These are phyloP conservation scores for Panurus biarmicus DNA, from an alignment of 2,113 vertebrate genomes.

Conservation along the genomic window DNA sequence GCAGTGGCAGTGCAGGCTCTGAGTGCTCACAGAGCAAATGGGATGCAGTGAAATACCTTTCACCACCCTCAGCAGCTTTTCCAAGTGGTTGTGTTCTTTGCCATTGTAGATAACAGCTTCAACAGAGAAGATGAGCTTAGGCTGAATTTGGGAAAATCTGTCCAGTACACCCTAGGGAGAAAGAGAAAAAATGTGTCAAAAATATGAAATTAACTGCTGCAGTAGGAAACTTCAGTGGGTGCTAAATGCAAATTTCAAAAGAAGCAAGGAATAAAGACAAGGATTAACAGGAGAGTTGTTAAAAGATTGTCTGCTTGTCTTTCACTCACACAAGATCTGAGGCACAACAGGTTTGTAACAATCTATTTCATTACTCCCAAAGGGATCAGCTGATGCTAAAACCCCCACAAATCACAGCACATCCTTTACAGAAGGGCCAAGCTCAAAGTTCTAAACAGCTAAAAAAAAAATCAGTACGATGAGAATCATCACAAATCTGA, in stretches of 20 bases:
- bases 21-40: background rate
- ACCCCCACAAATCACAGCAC: background rate
- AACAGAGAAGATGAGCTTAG: conserved; percentile 92
- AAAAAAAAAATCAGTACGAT: background rate
- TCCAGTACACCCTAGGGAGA: conserved; percentile 86
- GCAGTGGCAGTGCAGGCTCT: background rate
- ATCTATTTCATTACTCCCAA: background rate
- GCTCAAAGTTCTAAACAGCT: background rate
- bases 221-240: background rate
- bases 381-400: background rate
- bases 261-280: background rate
- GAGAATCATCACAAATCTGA: no score
- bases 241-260: background rate
- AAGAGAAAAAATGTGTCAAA: background rate
- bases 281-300: background rate
- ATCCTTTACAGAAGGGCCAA: background rate
- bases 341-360: background rate
- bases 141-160: conserved; percentile 94
- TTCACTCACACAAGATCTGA: background rate
- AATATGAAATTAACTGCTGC: background rate
- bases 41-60: conserved; percentile 73
- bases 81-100: conserved; percentile 87
- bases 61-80: conserved; percentile 87
- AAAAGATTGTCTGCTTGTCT: background rate
- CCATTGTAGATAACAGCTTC: conserved; percentile 92